A percentile compares a stretch with the other conserved stretches of the same genome.
These are phyloP conservation scores for Hepsetus odoe DNA, from an alignment of 2,113 vertebrate species.

Conservation along the genomic window DNA sequence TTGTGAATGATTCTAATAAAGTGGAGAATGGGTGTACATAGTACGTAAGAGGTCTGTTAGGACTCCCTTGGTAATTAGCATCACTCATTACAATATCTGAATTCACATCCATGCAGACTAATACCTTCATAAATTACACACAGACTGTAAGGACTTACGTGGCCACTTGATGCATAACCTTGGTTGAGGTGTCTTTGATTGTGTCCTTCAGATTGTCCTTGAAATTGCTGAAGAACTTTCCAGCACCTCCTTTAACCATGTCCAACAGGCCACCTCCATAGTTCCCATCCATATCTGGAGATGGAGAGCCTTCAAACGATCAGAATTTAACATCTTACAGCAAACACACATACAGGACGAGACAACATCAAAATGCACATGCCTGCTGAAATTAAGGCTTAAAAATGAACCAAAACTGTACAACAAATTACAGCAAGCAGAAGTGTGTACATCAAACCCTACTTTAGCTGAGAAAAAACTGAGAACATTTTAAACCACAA, in stretches of 20 bases:
- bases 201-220: slow-evolving; percentile 99
- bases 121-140: background rate
- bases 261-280: slow-evolving; percentile 93
- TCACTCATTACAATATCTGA: no score
- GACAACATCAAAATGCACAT: slow-evolving; percentile 16
- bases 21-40: no score
- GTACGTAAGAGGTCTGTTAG: no score
- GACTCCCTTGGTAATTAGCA: no score
- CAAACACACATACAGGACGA: slow-evolving; percentile 23
- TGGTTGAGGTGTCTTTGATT: slow-evolving; percentile 95
- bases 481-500: background rate
- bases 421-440: background rate
- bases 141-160: slow-evolving; percentile 77
- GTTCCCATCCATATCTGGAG: slow-evolving; percentile 91
- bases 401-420: background rate
- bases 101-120: background rate
- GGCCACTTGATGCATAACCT: slow-evolving; percentile 97
- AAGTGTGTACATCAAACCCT: background rate
- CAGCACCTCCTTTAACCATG: slow-evolving; percentile 97
- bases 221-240: slow-evolving; percentile 96
- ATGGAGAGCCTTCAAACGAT: slow-evolving; percentile 74
- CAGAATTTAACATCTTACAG: slow-evolving; percentile 46
- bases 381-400: background rate
- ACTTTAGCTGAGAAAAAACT: no score
- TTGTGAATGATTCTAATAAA: no score